Evolutionary conservation across 2,113 vertebrate species (phyloP), one percentile per base, ranked within the genome.

Genomic region (Paramormyrops kingsleyae): DNA sequence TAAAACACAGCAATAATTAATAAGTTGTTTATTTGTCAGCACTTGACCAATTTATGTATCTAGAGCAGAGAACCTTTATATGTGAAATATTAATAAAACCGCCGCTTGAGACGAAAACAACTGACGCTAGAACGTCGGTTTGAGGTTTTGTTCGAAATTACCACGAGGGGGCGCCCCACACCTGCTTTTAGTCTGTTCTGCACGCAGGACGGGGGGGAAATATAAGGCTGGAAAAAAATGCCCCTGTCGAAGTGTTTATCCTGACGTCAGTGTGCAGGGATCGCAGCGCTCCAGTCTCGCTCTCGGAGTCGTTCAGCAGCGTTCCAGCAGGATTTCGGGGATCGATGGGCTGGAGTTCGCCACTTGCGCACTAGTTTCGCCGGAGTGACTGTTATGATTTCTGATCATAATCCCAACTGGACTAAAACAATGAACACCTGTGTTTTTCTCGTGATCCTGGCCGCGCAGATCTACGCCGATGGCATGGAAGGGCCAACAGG

Each of bases 351-450:
- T 92, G 92, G 89, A 91, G 93, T 93, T 92, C 59, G 77, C 90
- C 89, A 87, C 92, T 91, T 87, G 89, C 90, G 52, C 85, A 88
- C 89, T 90, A 92, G 93, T 94, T 90, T 93, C 89, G 35, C 88
- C 89, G 93, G 93, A 94, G 91, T 91, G 91, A 93, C 92, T 93
- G 94, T 91, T 92, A 94, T 94, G 94, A 91, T 93, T 93, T 91
- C 90, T 91, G 62, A 77, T 90, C 91, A 91, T 89, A 93, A 91
- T 91, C 92, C 90, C 92, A 95, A 95, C 94, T 94, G 96, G 96
- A 96, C 94, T 96, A 95, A 95, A 94, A 94, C 90, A 89, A 96
- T 96, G 96, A 96, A 96, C 94, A 96, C 95, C 95, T 96, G 95
- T 92, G 95, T 94, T 87, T 95, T 96, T 91, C 92, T 96, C 77